A percentile compares a stretch with the other conserved stretches of the same genome.
Evolutionary conservation across 2,113 vertebrate species (phyloP).

Genomic region (Calypte anna): DNA sequence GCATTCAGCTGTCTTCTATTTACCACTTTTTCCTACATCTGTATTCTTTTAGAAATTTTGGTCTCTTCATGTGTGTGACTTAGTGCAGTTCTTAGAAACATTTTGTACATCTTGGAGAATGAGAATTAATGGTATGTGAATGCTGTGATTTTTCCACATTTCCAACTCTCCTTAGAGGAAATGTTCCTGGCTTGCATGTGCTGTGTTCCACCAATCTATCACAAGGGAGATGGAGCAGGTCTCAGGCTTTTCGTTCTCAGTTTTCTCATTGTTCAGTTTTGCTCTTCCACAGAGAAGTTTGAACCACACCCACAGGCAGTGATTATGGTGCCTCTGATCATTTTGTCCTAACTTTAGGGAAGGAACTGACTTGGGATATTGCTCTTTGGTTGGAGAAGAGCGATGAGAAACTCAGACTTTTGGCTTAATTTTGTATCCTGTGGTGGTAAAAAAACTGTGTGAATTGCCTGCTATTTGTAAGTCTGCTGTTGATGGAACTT

Average conservation of each 20-base stretch:
- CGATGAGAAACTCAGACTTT: background rate
- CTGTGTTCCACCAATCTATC: background rate
- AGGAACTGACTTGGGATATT: background rate
- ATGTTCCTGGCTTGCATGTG: background rate
- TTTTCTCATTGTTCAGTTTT: background rate
- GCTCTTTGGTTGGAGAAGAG: background rate
- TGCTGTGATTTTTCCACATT: background rate
- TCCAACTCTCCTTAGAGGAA: background rate
- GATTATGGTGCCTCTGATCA: rapidly evolving
- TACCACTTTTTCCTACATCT: background rate
- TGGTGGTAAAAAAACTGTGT: background rate
- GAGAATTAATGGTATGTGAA: background rate
- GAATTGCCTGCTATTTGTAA: background rate
- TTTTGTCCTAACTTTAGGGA: background rate
- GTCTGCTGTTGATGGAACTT: background rate
- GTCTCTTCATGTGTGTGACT: background rate
- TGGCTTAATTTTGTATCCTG: background rate
- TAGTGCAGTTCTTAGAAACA: background rate
- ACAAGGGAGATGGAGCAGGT: background rate
- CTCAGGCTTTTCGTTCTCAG: rapidly evolving
- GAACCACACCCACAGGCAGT: rapidly evolving
- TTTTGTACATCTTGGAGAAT: background rate
- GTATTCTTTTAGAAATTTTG: background rate
- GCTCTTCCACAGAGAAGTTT: background rate
- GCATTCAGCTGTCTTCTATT: background rate